Percentiles rank a stretch among this genome's conserved stretches.
Conservation (phyloP, 2,113 vertebrate species). For the Lamprotornis superbus region DNA sequence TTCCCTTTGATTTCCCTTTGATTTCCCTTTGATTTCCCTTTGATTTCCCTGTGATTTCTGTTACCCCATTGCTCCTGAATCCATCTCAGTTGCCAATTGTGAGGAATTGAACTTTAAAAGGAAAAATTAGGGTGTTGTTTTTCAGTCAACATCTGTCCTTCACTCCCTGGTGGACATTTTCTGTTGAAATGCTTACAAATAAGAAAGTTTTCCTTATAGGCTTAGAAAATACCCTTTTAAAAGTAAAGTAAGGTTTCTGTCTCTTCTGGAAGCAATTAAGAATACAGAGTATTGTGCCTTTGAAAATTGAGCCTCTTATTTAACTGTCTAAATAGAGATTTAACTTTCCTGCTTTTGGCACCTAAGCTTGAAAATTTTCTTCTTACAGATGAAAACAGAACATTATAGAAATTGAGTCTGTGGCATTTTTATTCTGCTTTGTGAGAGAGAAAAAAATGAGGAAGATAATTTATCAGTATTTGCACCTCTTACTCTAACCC, state of each 20-base stretch:
- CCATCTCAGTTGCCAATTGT: not conserved
- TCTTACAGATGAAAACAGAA: conserved; percentile 43
- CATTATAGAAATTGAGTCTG: conserved; percentile 13
- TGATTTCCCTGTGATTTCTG: not conserved
- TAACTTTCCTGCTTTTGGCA: conserved; percentile 58
- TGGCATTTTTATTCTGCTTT: conserved; percentile 8
- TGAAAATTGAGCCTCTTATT: conserved; percentile 50
- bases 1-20: not conserved
- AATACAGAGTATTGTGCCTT: not conserved
- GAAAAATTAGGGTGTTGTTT: not conserved
- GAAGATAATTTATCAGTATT: not conserved
- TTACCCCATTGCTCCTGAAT: not conserved
- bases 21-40: not conserved
- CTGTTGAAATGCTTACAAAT: not conserved
- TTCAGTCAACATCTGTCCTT: not conserved
- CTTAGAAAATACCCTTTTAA: not conserved
- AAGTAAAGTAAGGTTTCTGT: not conserved
- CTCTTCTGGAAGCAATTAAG: conserved; percentile 22
- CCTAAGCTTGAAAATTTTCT: conserved; percentile 48
- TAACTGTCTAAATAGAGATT: conserved; percentile 56
- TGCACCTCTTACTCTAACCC: not conserved
- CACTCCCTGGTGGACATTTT: not conserved
- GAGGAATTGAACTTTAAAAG: not conserved
- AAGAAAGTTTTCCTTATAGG: not conserved
- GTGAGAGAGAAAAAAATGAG: not conserved